Evolutionary conservation across 2,888 invertebrate species (phyloP).

Genomic region (Eutolmus rufibarbis): DNA sequence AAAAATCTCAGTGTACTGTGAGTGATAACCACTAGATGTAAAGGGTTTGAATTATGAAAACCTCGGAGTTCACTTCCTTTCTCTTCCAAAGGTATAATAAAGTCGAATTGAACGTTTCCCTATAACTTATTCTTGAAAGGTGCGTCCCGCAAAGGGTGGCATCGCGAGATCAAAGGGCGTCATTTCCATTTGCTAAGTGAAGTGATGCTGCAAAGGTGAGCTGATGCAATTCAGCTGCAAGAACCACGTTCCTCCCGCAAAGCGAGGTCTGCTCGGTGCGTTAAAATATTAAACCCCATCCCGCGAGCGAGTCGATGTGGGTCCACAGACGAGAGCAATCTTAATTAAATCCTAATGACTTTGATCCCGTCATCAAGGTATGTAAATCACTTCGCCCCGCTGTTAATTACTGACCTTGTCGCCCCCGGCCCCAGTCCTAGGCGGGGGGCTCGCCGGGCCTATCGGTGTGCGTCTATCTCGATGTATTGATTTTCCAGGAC

Average conservation of each 20-base stretch:
- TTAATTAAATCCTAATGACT: not conserved
- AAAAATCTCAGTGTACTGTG: too few relatives aligned
- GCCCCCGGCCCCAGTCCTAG: not conserved
- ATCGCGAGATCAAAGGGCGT: not conserved
- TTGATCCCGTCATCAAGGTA: not conserved
- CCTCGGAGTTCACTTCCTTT: not conserved
- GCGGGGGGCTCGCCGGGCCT: not conserved
- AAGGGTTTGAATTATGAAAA: not conserved
- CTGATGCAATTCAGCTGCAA: not conserved
- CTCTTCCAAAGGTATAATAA: not conserved
- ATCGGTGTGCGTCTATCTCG: not conserved
- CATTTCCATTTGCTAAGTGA: not conserved
- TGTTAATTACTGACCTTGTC: constrained; percentile 3
- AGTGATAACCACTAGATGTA: too few relatives aligned
- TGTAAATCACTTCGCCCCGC: not conserved
- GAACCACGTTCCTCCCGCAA: not conserved
- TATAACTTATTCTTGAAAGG: not conserved
- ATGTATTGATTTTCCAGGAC: constrained; percentile 11
- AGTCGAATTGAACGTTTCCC: not conserved
- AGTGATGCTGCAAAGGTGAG: not conserved
- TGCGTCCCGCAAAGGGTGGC: not conserved
- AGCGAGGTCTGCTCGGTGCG: not conserved
- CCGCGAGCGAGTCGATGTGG: not conserved
- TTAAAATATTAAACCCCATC: not conserved
- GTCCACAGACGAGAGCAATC: not conserved